Conservation (phyloP, 2,888 invertebrate species). For the Schrankia costaestrigalis region DNA sequence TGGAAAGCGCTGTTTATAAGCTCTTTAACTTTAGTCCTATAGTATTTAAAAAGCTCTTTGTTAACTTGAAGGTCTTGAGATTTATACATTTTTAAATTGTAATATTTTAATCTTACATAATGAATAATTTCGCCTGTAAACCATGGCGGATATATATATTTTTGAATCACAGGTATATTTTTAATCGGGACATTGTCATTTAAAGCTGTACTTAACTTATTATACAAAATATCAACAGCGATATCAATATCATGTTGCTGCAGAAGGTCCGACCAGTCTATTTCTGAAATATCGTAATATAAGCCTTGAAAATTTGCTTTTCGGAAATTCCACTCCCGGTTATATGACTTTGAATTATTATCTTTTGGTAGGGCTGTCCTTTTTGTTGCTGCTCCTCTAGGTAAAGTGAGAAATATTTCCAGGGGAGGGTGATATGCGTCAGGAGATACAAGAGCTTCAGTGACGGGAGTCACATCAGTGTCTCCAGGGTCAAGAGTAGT, state of each 20-base stretch:
- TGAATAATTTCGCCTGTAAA: constrained; percentile 3
- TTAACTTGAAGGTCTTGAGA: constrained; percentile 18
- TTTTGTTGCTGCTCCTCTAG: too few relatives aligned
- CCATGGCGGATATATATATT: constrained; percentile 3
- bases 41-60: constrained; percentile 17
- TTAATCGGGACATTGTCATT: constrained; percentile 1
- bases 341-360: not conserved
- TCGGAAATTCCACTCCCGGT: constrained; percentile 1
- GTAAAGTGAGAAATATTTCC: constrained; percentile 3
- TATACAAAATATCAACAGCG: too few relatives aligned
- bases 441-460: constrained; percentile 5
- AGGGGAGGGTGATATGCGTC: constrained; percentile 9
- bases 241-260: not conserved
- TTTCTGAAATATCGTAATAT: not conserved
- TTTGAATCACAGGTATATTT: not conserved
- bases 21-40: too few relatives aligned
- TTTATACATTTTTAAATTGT: constrained; percentile 5
- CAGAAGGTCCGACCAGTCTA: constrained; percentile 3
- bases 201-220: not conserved
- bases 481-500: not conserved
- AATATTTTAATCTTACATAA: too few relatives aligned
- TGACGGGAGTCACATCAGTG: not conserved
- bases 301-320: constrained; percentile 1
- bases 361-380: too few relatives aligned
- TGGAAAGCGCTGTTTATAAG: not conserved